Percentiles rank a stretch among this genome's conserved stretches.
Evolutionary conservation across 2,888 invertebrate species (phyloP).

Genomic region (Neuroscelio doddi): DNA sequence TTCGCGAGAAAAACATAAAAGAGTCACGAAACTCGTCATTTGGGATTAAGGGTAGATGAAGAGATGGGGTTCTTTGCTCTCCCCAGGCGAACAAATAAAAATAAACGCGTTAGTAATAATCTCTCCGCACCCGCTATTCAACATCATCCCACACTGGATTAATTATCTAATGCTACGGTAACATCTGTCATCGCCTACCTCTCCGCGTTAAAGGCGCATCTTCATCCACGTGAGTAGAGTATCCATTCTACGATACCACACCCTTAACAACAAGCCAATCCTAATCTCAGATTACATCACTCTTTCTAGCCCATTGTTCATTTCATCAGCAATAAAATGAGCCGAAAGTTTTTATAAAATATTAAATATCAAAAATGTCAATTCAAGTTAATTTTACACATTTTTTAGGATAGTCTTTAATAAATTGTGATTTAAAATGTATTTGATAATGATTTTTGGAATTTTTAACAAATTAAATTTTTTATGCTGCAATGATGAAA

Average conservation of each 20-base stretch:
- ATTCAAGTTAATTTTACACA: too few species aligned
- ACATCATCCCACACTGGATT: slow-evolving; percentile 57
- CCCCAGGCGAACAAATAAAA: slow-evolving; percentile 54
- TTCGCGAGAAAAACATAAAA: slow-evolving; percentile 33
- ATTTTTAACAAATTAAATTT: too few species aligned
- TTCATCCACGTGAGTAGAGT: slow-evolving; percentile 36
- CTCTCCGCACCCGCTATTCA: slow-evolving; percentile 53
- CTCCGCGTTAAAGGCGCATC: slow-evolving; percentile 52
- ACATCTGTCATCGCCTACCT: slow-evolving; percentile 68
- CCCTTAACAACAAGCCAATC: background rate
- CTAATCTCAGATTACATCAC: slow-evolving; percentile 1
- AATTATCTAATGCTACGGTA: slow-evolving; percentile 69
- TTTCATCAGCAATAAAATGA: background rate
- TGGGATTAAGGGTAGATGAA: slow-evolving; percentile 34
- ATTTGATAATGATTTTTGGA: too few species aligned
- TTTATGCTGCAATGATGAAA: too few species aligned
- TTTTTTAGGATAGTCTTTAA: too few species aligned
- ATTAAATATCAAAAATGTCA: too few species aligned
- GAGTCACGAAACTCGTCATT: slow-evolving; percentile 43
- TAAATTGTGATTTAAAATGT: too few species aligned
- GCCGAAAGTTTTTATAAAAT: too few species aligned
- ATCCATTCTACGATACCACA: slow-evolving; percentile 9
- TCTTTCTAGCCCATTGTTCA: background rate
- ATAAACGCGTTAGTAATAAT: slow-evolving; percentile 57
- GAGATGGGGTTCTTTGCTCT: slow-evolving; percentile 36